Evolutionary conservation across 2,797 vertebrate species (phyloP), one percentile per base, ranked within the genome.

Genomic region (Mormyrus hasselquistii): DNA sequence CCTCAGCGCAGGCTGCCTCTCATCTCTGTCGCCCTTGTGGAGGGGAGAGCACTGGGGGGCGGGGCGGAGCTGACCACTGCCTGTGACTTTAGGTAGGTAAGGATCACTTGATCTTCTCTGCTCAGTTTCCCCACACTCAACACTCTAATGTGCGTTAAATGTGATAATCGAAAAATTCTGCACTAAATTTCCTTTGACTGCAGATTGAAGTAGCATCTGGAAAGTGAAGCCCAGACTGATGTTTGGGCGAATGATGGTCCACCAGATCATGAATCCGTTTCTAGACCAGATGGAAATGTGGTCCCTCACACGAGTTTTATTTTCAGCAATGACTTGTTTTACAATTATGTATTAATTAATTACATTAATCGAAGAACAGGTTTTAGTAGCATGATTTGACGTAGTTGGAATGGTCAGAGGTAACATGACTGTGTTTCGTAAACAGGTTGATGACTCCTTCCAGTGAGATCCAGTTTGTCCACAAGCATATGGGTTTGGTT

Each of bases 401-500:
- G 19, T 47, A 82, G 76, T 44, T 44, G 76, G 38, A 44, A 82
- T n/a, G 76, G 38, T 82, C 76, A n/a, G 76, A 9, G 41, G 29
- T 44, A 8, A 87, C 53, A n/a, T 87, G 52, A 38, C 12, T 53
- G 14, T 16, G 34, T 41, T 87, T 87, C 41, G 44, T 76, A 89
- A 89, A 0, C 93, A 99, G 98, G 92, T 93, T 99, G 92, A 97
- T 99, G 98, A 94, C 96, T 0, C 89, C 94, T 4, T 96, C 94
- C 65, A 98, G 97, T 29, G 95, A 97, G 89, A 97, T 99, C 92
- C 96, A 97, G 90, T 99, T 99, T 91, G 97, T 99, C 90, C 99
- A 99, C 89, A 99, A 98, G 94, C 96, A 96, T 79, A 98, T 99
- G 97, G 98, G 98, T 3, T 95, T 99, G 93, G 96, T 98, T 85